Percentiles rank a stretch among this genome's conserved stretches.
Conservation (phyloP, 2,113 vertebrate genomes). For the Dermatemys mawii region DNA sequence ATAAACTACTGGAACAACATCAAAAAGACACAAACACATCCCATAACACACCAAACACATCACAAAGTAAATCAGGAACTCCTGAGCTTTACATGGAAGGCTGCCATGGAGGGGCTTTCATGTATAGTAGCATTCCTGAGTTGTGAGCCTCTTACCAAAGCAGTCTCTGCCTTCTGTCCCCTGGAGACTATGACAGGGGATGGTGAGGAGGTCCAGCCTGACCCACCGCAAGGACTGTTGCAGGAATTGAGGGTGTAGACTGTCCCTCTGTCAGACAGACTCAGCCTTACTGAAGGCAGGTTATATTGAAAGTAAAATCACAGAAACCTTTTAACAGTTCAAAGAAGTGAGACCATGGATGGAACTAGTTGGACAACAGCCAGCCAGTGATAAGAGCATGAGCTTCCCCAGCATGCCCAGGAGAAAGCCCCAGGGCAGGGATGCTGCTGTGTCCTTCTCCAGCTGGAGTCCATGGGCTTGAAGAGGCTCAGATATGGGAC, state of each 20-base stretch:
- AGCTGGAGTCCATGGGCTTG: not conserved
- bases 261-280: not conserved
- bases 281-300: not conserved
- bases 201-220: not conserved
- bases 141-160: not conserved
- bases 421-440: not conserved
- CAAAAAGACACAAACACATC: not conserved
- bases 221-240: not conserved
- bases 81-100: not conserved
- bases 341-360: not conserved
- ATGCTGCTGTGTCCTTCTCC: not conserved
- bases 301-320: not conserved
- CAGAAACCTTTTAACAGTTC: not conserved
- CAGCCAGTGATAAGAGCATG: not conserved
- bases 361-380: not conserved
- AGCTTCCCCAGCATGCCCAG: not conserved
- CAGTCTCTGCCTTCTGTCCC: not conserved
- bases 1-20: not conserved
- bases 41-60: not conserved
- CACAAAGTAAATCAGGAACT: not conserved
- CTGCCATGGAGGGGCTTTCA: not conserved
- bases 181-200: not conserved
- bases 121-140: not conserved
- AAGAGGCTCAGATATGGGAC: not conserved
- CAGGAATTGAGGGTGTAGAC: not conserved